Conservation (phyloP, 2,888 invertebrate species). For the Maniola hyperantus region DNA sequence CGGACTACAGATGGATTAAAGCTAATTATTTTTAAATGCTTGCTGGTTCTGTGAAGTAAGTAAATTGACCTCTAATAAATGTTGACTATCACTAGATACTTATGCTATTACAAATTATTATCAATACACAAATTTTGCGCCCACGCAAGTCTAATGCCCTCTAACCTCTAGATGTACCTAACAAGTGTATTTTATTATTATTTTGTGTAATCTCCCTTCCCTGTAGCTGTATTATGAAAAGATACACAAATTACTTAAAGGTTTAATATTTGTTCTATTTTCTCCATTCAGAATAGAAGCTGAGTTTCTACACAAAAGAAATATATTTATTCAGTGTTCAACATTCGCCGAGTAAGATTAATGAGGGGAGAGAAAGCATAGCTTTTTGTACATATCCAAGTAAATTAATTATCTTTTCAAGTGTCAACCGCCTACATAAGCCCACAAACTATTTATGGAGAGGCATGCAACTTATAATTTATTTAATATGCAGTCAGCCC, state of each 20-base stretch:
- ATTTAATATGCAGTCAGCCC: slow-evolving; percentile 61
- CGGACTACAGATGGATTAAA: too few relatives aligned
- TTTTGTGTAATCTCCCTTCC: neutral
- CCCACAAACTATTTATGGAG: slow-evolving; percentile 50
- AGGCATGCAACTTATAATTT: slow-evolving; percentile 52
- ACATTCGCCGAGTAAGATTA: slow-evolving; percentile 33
- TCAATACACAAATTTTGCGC: too few relatives aligned
- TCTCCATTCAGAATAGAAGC: slow-evolving; percentile 1
- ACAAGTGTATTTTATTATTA: neutral
- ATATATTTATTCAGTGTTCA: slow-evolving; percentile 30
- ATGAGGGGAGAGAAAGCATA: slow-evolving; percentile 36
- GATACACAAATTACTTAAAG: neutral
- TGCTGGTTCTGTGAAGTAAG: neutral
- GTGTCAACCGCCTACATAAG: slow-evolving; percentile 47
- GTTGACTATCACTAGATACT: too few relatives aligned
- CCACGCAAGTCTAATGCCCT: neutral
- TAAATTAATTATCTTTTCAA: slow-evolving; percentile 49
- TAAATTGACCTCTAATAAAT: too few relatives aligned
- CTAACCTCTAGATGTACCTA: neutral
- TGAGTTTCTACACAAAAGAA: slow-evolving; percentile 26
- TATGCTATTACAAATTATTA: too few relatives aligned
- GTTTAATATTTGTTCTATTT: slow-evolving; percentile 5
- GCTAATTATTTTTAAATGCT: too few relatives aligned
- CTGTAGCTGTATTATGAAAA: neutral
- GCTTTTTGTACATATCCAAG: slow-evolving; percentile 40